Percentiles rank a stretch among this genome's conserved stretches.
Evolutionary conservation across 2,888 invertebrate species (phyloP).

Genomic region (Drosophila nr. fundita): DNA sequence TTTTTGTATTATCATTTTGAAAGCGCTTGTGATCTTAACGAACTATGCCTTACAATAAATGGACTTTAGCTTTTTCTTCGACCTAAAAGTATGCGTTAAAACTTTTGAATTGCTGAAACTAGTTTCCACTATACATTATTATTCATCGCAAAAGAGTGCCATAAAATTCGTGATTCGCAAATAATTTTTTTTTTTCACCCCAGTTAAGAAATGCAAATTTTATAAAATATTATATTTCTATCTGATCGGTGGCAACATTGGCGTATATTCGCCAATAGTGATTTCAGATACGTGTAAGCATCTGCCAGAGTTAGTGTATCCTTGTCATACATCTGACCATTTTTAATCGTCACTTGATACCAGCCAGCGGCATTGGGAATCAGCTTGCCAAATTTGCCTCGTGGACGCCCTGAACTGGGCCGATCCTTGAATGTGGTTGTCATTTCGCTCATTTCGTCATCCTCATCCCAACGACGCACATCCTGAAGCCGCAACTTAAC

Average conservation of each 20-base stretch:
- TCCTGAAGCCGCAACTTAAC: slow-evolving; percentile 63
- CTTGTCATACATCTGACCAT: slow-evolving; percentile 91
- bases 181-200: background rate
- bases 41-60: background rate
- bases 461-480: slow-evolving; percentile 79
- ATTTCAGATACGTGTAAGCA: no score
- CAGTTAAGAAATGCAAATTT: background rate
- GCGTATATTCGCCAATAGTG: no score
- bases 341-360: slow-evolving; percentile 90
- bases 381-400: slow-evolving; percentile 81
- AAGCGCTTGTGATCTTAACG: background rate
- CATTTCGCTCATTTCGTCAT: slow-evolving; percentile 83
- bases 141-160: background rate
- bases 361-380: slow-evolving; percentile 86
- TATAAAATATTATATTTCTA: background rate
- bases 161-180: background rate
- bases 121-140: background rate
- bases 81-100: background rate
- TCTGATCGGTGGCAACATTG: background rate
- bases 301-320: slow-evolving; percentile 84
- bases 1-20: no score
- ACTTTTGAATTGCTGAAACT: background rate
- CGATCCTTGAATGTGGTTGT: slow-evolving; percentile 63
- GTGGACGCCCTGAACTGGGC: slow-evolving; percentile 55
- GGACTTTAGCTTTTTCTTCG: background rate